Evolutionary conservation across 2,888 invertebrate genomes (phyloP).

Genomic region (Eudasyphora cyanicolor): DNA sequence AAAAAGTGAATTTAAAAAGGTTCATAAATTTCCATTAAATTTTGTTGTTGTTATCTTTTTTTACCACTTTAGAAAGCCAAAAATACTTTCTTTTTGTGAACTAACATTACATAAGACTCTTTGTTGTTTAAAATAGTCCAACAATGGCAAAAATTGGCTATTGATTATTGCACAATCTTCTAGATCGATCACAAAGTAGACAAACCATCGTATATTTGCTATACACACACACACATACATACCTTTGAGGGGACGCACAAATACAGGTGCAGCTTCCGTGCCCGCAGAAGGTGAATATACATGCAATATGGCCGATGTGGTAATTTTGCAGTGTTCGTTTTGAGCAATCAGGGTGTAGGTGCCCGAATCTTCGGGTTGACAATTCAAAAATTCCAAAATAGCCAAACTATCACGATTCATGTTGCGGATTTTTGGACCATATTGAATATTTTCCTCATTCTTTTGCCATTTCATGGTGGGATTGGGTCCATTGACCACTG

Average conservation of each 20-base stretch:
- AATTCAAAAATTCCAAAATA: constrained; percentile 87
- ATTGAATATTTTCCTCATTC: constrained; percentile 82
- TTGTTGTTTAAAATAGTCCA: constrained; percentile 40
- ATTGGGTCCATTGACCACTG: constrained; percentile 88
- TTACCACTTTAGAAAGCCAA: no score
- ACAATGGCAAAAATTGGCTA: no score
- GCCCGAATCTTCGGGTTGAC: constrained; percentile 86
- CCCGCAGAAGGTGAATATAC: constrained; percentile 82
- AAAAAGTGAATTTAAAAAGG: no score
- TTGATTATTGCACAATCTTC: constrained; percentile 53
- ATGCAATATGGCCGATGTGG: constrained; percentile 86
- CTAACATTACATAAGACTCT: constrained; percentile 50
- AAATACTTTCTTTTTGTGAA: background rate
- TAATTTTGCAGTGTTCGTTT: constrained; percentile 87
- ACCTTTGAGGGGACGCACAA: constrained; percentile 88
- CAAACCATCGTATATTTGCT: no score
- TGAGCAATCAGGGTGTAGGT: constrained; percentile 89
- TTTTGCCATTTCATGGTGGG: constrained; percentile 88
- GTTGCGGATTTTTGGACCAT: constrained; percentile 77
- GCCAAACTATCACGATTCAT: constrained; percentile 84
- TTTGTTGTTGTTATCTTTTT: no score
- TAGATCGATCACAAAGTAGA: no score
- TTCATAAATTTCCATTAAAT: no score
- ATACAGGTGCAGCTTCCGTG: constrained; percentile 86
- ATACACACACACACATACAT: constrained; percentile 69